phyloP scores from a whole-genome alignment of 2,888 invertebrate species.

The Sphaerophoria rueppellii region DNA sequence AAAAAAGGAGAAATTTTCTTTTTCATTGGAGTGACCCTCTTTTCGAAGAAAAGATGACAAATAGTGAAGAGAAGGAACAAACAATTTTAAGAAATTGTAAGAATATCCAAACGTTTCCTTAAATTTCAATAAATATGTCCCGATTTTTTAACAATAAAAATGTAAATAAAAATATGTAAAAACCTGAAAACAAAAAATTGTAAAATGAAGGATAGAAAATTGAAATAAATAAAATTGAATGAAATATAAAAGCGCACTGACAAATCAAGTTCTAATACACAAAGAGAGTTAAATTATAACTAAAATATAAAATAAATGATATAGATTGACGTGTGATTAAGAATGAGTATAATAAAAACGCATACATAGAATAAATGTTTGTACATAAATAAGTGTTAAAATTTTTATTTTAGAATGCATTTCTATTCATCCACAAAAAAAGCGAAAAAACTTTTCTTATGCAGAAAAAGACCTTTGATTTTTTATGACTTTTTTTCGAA shows the following conservation, averaged over 20 bases:
- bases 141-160: not conserved
- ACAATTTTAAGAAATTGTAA: too few relatives aligned
- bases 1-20: not conserved
- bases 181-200: slow-evolving; percentile 10
- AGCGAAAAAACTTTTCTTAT: too few relatives aligned
- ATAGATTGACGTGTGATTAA: slow-evolving; percentile 41
- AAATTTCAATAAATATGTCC: not conserved
- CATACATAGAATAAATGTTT: slow-evolving; percentile 25
- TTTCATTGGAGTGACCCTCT: too few relatives aligned
- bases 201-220: not conserved
- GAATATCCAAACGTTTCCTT: not conserved
- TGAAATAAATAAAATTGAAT: slow-evolving; percentile 16
- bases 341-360: not conserved
- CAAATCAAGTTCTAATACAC: slow-evolving; percentile 68
- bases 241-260: slow-evolving; percentile 61
- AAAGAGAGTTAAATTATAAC: slow-evolving; percentile 9
- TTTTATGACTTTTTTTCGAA: too few relatives aligned
- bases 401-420: not conserved
- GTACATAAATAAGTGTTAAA: slow-evolving; percentile 17
- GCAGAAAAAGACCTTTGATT: too few relatives aligned
- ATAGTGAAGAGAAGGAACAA: not conserved
- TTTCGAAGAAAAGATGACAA: not conserved
- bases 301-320: slow-evolving; percentile 8
- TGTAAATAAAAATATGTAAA: slow-evolving; percentile 41
- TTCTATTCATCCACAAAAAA: too few relatives aligned